A percentile compares a stretch with the other conserved stretches of the same genome.
Conservation (phyloP, 2,113 vertebrate genomes). For the Anoura caudifer region DNA sequence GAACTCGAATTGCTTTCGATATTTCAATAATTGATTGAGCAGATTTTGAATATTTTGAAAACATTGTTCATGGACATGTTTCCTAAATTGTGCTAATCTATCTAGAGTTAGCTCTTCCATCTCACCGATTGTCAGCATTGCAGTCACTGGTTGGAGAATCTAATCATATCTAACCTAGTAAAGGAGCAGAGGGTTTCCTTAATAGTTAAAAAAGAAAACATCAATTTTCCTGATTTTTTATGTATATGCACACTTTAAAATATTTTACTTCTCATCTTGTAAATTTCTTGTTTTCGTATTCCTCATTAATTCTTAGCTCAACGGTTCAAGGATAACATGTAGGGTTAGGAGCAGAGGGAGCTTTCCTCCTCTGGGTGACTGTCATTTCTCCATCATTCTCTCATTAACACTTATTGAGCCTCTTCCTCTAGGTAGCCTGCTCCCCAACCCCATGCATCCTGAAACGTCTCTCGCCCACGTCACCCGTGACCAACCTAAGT, state of each 20-base stretch:
- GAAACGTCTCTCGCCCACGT: rapidly evolving
- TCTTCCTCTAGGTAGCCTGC: background rate
- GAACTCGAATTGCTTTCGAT: background rate
- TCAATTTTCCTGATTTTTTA: background rate
- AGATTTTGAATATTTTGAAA: background rate
- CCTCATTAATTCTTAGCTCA: background rate
- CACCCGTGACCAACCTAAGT: background rate
- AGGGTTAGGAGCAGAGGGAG: background rate
- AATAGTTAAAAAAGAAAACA: background rate
- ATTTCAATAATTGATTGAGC: background rate
- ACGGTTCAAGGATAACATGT: background rate
- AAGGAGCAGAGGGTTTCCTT: background rate
- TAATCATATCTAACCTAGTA: background rate
- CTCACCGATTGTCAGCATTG: background rate
- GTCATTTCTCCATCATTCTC: background rate
- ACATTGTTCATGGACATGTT: background rate
- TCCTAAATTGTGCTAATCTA: rapidly evolving
- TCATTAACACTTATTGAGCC: background rate
- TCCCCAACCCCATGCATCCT: background rate
- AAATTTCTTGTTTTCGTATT: background rate
- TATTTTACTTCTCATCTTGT: background rate
- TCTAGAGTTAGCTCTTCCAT: background rate
- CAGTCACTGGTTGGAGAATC: background rate
- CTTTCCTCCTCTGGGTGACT: too few relatives aligned
- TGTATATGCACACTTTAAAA: background rate